A percentile compares a stretch with the other conserved stretches of the same genome.
Conservation (phyloP, 2,888 invertebrate species). For the Syrphus vitripennis region DNA sequence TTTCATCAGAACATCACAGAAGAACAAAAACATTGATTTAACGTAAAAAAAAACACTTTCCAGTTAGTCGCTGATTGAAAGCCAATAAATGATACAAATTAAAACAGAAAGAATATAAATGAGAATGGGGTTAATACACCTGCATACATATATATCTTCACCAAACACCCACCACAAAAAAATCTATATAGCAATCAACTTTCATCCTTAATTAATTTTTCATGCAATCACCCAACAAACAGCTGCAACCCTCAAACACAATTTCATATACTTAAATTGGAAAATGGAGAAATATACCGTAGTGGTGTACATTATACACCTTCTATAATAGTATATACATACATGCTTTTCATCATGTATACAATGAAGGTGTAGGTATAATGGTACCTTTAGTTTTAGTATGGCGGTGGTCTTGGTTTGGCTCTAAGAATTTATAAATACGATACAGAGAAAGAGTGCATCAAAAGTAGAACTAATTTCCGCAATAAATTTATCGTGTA, state of each 20-base stretch:
- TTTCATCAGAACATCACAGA: not conserved
- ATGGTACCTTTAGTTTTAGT: constrained; percentile 42
- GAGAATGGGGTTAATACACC: not conserved
- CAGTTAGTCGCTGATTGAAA: constrained; percentile 23
- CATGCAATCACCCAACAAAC: constrained; percentile 61
- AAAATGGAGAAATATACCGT: not conserved
- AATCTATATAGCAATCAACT: constrained; percentile 44
- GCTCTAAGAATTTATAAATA: constrained; percentile 14
- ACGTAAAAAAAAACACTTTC: too few species aligned
- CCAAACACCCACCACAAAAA: not conserved
- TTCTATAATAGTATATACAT: not conserved
- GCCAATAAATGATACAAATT: constrained; percentile 60
- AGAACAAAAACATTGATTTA: not conserved
- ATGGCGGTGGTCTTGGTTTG: too few species aligned
- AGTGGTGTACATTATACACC: not conserved
- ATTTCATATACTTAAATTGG: constrained; percentile 47
- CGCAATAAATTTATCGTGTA: constrained; percentile 65
- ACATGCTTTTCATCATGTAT: not conserved
- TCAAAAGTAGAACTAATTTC: constrained; percentile 71
- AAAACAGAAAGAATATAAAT: not conserved
- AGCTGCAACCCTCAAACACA: constrained; percentile 39
- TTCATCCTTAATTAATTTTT: constrained; percentile 71
- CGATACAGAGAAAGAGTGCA: constrained; percentile 49
- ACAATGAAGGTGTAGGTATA: not conserved
- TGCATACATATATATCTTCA: too few species aligned